Evolutionary conservation across 2,888 invertebrate genomes (phyloP), one percentile per base, ranked within the genome.

Genomic region (Nematopogon swammerdamellus): DNA sequence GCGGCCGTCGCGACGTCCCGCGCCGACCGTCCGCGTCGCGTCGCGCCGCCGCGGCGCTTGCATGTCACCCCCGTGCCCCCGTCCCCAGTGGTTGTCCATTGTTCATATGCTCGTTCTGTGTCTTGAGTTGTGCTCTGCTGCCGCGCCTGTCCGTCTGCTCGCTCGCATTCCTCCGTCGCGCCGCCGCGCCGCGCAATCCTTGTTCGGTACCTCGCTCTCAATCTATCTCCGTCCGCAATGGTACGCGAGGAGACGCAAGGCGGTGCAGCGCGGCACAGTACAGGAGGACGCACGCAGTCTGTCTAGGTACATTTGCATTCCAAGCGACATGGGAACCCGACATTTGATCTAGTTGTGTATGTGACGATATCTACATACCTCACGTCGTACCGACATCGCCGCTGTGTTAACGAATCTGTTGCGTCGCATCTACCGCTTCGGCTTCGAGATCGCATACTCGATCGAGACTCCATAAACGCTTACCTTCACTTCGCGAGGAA

Each of bases 321-420:
- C 80, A 80, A 80, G 80, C 73, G 72, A 80, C 80, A 80, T 80
- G 80, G 72, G 73, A 70, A 68, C 68, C 77, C 71, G 63, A 61
- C 63, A 59, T 62, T n/a, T 54, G 49, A 48, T 14, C 17, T 18
- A 36, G 3, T 14, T 14, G 36, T 36, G 36, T 36, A 3, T 36
- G 36, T 36, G 36, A 36, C 36, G 8, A 14, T 36, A 36, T 14
- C 36, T 36, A 3, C 36, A 36, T 3, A 3, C 36, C n/a, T 36
- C 36, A 14, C 36, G 6, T 36, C 36, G 36, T 3, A 36, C n/a
- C n/a, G n/a, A n/a, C n/a, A n/a, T n/a, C 36, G n/a, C 36, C 36
- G n/a, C n/a, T 8, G 36, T 14, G n/a, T 36, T 36, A 8, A 36
- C 36, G 36, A 36, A 14, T 8, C 36, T 14, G 8, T 36, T 14